Evolutionary conservation across 2,113 vertebrate species (phyloP).

Genomic region (Hirundichthys speculiger): DNA sequence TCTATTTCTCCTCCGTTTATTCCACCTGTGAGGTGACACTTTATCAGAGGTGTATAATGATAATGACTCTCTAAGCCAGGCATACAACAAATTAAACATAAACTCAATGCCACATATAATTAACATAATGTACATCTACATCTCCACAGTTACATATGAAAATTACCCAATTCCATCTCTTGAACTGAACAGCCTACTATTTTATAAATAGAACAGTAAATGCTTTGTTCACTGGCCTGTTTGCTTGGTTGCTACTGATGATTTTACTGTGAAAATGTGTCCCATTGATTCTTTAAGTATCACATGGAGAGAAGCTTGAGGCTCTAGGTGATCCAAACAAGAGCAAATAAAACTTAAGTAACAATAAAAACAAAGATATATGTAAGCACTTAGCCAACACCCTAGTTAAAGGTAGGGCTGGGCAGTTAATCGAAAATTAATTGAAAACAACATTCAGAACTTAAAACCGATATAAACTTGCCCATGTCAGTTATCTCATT

Average conservation of each 20-base stretch:
- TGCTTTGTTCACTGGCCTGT: conserved; percentile 49
- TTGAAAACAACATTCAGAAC: too few species aligned
- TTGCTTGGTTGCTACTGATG: conserved; percentile 55
- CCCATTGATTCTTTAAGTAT: conserved; percentile 48
- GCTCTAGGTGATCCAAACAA: conserved; percentile 20
- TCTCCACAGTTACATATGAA: neutral
- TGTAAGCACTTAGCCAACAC: neutral
- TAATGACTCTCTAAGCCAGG: neutral
- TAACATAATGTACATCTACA: neutral
- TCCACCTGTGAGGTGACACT: neutral
- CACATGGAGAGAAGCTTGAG: conserved; percentile 64
- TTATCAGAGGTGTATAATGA: neutral
- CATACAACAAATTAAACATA: neutral
- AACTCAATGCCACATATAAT: neutral
- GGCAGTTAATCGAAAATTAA: too few species aligned
- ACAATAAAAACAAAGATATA: conserved; percentile 1
- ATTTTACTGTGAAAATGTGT: conserved; percentile 42
- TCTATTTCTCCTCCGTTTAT: neutral
- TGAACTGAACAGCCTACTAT: neutral
- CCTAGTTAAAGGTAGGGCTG: too few species aligned
- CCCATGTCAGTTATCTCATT: too few species aligned
- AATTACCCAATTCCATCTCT: neutral
- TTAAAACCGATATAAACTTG: too few species aligned
- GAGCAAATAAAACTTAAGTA: conserved; percentile 13
- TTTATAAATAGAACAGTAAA: conserved; percentile 6